These are phyloP conservation scores for Eumerus sabulonum DNA, from an alignment of 2,888 invertebrate species.

Conservation along the genomic window DNA sequence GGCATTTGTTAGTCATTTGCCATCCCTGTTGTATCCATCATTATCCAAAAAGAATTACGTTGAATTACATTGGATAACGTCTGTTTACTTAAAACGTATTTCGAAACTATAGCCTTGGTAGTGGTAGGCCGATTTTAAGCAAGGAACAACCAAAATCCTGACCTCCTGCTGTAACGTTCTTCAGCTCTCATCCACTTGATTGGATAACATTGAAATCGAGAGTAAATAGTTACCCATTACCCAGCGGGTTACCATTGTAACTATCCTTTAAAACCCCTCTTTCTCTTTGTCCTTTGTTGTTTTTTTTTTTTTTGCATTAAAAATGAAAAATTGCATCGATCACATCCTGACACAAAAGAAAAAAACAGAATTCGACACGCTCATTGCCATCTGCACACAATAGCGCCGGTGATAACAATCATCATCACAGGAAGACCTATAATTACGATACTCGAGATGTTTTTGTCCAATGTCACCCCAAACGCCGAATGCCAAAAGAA, in stretches of 20 bases:
- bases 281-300: too few species aligned
- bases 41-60: too few species aligned
- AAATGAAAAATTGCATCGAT: constrained; percentile 40
- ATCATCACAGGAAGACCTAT: constrained; percentile 63
- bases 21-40: too few species aligned
- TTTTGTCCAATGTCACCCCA: constrained; percentile 63
- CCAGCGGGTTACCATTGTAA: not conserved
- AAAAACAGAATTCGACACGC: constrained; percentile 59
- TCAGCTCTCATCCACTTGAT: constrained; percentile 22
- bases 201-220: constrained; percentile 13
- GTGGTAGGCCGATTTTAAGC: too few species aligned
- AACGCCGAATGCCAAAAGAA: constrained; percentile 48
- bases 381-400: constrained; percentile 63
- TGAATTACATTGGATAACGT: too few species aligned
- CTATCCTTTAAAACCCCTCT: not conserved
- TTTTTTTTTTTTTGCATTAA: constrained; percentile 11
- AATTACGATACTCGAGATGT: constrained; percentile 68
- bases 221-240: constrained; percentile 24
- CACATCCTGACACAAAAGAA: not conserved
- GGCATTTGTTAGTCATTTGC: too few species aligned
- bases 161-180: too few species aligned
- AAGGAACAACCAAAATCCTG: too few species aligned
- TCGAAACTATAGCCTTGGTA: too few species aligned
- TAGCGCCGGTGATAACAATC: constrained; percentile 61
- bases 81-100: too few species aligned